Conservation (phyloP, 2,113 vertebrate genomes). For the Limanda limanda region DNA sequence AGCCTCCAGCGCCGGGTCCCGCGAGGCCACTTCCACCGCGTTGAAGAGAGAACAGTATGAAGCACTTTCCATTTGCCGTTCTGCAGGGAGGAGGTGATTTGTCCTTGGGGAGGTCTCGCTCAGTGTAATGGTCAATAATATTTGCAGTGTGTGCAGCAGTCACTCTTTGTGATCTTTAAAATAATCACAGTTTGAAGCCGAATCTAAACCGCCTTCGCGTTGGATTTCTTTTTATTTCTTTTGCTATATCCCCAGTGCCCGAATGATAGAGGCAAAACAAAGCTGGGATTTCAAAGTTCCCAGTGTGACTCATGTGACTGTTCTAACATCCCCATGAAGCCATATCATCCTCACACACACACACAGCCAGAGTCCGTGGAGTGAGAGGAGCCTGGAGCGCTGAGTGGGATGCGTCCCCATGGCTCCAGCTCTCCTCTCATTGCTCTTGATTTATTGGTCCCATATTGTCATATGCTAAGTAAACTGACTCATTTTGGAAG, state of each 20-base stretch:
- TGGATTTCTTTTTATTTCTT: conserved; percentile 8
- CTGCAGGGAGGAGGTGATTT: conserved; percentile 33
- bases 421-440: conserved; percentile 33
- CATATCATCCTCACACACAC: conserved; percentile 22
- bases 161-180: conserved; percentile 41
- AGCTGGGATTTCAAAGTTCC: conserved; percentile 29
- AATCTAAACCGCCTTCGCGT: conserved; percentile 12
- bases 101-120: conserved; percentile 38
- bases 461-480: conserved; percentile 47
- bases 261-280: conserved; percentile 12
- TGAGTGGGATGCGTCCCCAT: conserved; percentile 58
- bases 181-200: conserved; percentile 32
- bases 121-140: conserved; percentile 53
- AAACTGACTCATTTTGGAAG: conserved; percentile 42
- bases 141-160: conserved; percentile 11
- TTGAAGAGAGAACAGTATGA: conserved; percentile 58
- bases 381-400: conserved; percentile 43
- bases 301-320: conserved; percentile 28
- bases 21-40: conserved; percentile 35
- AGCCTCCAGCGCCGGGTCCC: conserved; percentile 42
- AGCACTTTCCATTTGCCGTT: conserved; percentile 55
- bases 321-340: conserved; percentile 40
- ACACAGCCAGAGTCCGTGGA: conserved; percentile 20
- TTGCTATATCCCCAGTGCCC: neutral
- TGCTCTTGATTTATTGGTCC: conserved; percentile 55